Evolutionary conservation across 1,140 invertebrate species (phyloP).

Genomic region (Drosophila kurseongensis): DNA sequence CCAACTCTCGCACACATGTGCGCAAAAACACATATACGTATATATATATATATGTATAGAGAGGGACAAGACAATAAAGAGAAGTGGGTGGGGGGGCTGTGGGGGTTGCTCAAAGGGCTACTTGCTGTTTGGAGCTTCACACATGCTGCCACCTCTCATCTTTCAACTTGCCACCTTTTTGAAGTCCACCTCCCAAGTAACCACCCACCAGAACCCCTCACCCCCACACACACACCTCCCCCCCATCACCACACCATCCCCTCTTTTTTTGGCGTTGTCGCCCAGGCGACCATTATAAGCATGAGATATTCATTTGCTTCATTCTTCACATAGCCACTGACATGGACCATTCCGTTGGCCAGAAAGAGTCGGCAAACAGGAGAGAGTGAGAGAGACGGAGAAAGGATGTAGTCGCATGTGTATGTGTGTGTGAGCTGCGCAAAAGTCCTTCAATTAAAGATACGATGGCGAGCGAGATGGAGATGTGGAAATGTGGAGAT

Average conservation of each 20-base stretch:
- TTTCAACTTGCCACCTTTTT: slow-evolving; percentile 20
- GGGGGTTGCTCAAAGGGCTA: slow-evolving; percentile 69
- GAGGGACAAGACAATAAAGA: slow-evolving; percentile 53
- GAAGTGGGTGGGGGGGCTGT: slow-evolving; percentile 33
- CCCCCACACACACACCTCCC: slow-evolving; percentile 1
- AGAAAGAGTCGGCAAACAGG: slow-evolving; percentile 44
- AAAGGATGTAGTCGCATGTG: slow-evolving; percentile 39
- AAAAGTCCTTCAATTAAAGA: slow-evolving; percentile 83
- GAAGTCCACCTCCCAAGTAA: background rate
- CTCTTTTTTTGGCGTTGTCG: slow-evolving; percentile 42
- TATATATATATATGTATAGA: slow-evolving; percentile 43
- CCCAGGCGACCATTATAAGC: slow-evolving; percentile 79
- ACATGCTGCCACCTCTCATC: slow-evolving; percentile 15
- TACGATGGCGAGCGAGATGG: slow-evolving; percentile 67
- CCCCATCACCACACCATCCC: background rate
- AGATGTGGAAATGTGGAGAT: slow-evolving; percentile 35
- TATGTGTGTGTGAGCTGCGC: slow-evolving; percentile 66
- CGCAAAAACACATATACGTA: slow-evolving; percentile 27
- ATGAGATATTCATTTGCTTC: slow-evolving; percentile 80
- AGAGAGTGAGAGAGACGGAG: slow-evolving; percentile 14
- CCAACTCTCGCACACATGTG: slow-evolving; percentile 38
- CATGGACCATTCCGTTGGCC: slow-evolving; percentile 50
- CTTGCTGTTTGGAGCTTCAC: slow-evolving; percentile 32
- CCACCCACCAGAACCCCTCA: background rate
- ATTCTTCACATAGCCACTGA: slow-evolving; percentile 77